Evolutionary conservation across 2,113 vertebrate genomes (phyloP).

Genomic region (Entosphenus tridentatus): DNA sequence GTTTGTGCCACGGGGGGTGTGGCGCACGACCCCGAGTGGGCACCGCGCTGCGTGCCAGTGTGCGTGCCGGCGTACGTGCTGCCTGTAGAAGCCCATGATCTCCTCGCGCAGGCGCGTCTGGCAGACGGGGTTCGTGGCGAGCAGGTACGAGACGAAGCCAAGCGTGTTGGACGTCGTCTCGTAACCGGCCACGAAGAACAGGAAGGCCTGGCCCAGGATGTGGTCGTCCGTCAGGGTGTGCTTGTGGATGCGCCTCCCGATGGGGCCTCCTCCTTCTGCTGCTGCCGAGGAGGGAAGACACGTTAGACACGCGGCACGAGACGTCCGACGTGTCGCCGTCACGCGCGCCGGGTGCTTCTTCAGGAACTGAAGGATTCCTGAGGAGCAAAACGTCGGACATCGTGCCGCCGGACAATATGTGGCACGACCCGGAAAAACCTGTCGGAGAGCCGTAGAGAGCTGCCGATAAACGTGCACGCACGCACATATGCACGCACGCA

Average conservation of each 20-base stretch:
- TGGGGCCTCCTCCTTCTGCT: too few relatives aligned
- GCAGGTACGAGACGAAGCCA: constrained; percentile 50
- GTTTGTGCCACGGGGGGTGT: too few relatives aligned
- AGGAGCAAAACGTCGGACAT: too few relatives aligned
- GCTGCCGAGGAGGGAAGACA: too few relatives aligned
- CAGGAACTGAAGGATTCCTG: too few relatives aligned
- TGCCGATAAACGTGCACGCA: background rate
- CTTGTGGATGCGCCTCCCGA: constrained; percentile 10
- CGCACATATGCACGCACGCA: background rate
- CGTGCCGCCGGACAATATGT: too few relatives aligned
- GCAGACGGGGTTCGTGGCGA: constrained; percentile 47
- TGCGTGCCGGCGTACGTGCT: too few relatives aligned
- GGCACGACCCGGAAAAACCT: too few relatives aligned
- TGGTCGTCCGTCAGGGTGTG: constrained; percentile 45
- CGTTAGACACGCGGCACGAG: too few relatives aligned
- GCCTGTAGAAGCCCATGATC: constrained; percentile 34
- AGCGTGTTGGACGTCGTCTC: constrained; percentile 55
- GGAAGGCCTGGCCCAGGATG: constrained; percentile 54
- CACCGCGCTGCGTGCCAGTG: too few relatives aligned
- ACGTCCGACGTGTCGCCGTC: too few relatives aligned
- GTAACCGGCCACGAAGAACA: constrained; percentile 66
- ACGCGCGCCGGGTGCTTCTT: background rate
- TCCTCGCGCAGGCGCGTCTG: constrained; percentile 44
- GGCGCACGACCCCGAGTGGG: too few relatives aligned
- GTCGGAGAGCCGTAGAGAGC: background rate